phyloP scores from a whole-genome alignment of 2,797 vertebrate species.

The Smutsia gigantea region DNA sequence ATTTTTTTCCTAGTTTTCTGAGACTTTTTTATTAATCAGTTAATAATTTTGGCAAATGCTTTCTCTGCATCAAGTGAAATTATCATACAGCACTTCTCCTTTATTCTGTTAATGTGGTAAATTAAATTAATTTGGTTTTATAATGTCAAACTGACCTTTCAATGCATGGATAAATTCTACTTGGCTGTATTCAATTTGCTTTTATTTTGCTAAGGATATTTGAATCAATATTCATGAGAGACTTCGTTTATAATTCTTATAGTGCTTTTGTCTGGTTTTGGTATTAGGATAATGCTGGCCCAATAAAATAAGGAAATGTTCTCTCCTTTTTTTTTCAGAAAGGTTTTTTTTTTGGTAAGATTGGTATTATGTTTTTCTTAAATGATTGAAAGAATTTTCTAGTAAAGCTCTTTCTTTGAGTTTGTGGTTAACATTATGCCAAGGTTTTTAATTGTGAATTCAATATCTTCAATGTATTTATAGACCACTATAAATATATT shows the following conservation, averaged over 20 bases:
- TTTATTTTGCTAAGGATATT: conserved; percentile 16
- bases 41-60: conserved; percentile 42
- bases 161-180: background rate
- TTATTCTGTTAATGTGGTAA: background rate
- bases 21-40: background rate
- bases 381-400: background rate
- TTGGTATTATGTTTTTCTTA: background rate
- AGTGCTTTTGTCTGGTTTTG: background rate
- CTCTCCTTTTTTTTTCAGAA: background rate
- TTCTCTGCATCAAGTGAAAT: background rate
- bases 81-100: background rate
- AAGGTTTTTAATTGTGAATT: background rate
- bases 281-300: background rate
- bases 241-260: background rate
- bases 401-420: background rate
- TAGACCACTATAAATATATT: no score
- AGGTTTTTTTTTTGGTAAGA: background rate
- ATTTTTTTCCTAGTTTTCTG: background rate
- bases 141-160: conserved; percentile 41
- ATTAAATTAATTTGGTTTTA: conserved; percentile 39
- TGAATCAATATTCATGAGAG: background rate
- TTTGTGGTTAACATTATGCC: background rate
- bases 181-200: conserved; percentile 47
- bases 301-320: background rate
- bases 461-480: background rate